Base-by-base conservation (phyloP, 1,140 invertebrate species). In the Pteromalus puparum region DNA sequence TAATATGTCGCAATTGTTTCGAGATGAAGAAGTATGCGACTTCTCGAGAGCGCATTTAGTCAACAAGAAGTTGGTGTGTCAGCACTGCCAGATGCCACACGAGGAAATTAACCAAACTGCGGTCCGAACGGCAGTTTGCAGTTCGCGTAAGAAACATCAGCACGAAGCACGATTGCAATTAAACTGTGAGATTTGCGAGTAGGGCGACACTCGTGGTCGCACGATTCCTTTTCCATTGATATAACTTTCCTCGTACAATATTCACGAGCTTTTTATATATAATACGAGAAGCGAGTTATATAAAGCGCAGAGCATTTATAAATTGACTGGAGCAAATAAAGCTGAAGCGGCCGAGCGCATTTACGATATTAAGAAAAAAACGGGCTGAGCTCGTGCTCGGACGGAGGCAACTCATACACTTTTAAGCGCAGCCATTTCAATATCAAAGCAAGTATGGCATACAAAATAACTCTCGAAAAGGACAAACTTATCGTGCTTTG, bases 401-500 rank as follows among this genome's bases (percentile, higher is more conserved):
- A 2, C 9, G 5, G 24, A 70, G 30, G 5, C 13, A 73, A 13
- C 30, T 73, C 15, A 73, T 73, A 30, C 15, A 38, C 30, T 73
- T 73, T 73, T 30, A 74, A 74, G 21, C 34, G 13, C 15, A 65
- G 42, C 70, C 38, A 76, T 84, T 84, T 81, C 26, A 48, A 75
- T 81, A 84, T 80, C 28, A 81, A 81, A 75, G 34, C 80, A 72
- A 48, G 70, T 81, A 26, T 10, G 3, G 67, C 48, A 38, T 80
- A 75, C 72, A 84, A 65, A 78, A 74, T 80, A 42, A 83, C 65
- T 78, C 12, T 38, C 38, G 15, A 75, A 76, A 75, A 75, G n/a
- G 73, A 46, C 24, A n/a, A 82, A 68, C 53, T 48, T 68, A 38
- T 82, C 6, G 10, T 26, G 1, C 28, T 21, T 72, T 48, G 18